These are phyloP conservation scores for Pyrrhura leucotis DNA, from an alignment of 2,797 vertebrate genomes.

Conservation along the genomic window DNA sequence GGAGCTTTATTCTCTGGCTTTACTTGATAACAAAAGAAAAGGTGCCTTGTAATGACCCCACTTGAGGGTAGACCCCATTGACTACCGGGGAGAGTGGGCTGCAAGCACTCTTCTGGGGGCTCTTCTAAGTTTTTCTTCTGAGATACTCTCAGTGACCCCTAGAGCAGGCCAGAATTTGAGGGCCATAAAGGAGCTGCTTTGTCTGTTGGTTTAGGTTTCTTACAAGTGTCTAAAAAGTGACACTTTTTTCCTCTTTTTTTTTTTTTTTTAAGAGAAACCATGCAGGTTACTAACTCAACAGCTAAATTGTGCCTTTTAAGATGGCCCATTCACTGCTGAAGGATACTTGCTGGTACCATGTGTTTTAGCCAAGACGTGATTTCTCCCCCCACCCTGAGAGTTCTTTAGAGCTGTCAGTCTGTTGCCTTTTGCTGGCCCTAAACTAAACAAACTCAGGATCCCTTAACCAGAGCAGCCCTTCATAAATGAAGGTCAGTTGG, in stretches of 20 bases:
- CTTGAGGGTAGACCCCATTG: not conserved
- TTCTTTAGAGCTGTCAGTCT: not conserved
- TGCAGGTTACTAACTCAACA: not conserved
- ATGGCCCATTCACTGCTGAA: not conserved
- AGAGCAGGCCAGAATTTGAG: not conserved
- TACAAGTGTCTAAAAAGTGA: not conserved
- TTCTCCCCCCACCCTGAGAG: not conserved
- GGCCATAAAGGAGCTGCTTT: not conserved
- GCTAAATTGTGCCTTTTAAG: not conserved
- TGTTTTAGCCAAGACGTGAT: not conserved
- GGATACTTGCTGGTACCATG: not conserved
- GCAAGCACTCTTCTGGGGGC: not conserved
- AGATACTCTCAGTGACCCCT: not conserved
- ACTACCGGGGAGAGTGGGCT: not conserved
- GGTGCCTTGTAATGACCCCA: not conserved
- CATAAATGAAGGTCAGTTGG: not conserved
- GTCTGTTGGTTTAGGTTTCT: not conserved
- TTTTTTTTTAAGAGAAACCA: not conserved
- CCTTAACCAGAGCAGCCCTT: not conserved
- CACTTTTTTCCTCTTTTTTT: not conserved
- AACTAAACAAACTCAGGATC: not conserved
- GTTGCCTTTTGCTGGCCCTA: not conserved
- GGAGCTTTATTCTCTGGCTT: not conserved
- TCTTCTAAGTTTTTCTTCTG: fast-evolving
- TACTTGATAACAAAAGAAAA: not conserved